phyloP scores from a whole-genome alignment of 2,888 invertebrate species.

The Mesorhabditis spiculigera region DNA sequence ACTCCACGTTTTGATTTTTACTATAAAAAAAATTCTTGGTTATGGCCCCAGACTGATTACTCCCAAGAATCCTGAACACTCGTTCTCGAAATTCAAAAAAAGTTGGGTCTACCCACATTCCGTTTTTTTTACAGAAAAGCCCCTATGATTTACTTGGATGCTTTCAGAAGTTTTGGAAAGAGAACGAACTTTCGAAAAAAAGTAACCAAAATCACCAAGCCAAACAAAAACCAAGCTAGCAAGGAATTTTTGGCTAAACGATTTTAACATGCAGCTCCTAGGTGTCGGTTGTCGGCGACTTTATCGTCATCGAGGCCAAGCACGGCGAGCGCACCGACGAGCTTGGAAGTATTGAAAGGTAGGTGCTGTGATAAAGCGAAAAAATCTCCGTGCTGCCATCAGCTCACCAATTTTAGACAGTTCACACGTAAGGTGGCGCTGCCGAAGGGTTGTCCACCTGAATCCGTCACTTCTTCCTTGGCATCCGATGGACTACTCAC shows the following conservation, averaged over 20 bases:
- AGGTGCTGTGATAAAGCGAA: conserved; percentile 33
- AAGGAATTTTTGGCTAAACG: conserved; percentile 4
- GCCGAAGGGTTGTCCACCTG: conserved; percentile 42
- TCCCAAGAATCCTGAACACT: no score
- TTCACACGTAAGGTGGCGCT: conserved; percentile 46
- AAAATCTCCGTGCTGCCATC: neutral
- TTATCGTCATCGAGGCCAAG: conserved; percentile 47
- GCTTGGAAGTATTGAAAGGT: conserved; percentile 41
- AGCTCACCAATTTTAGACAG: conserved; percentile 11
- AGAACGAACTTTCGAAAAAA: no score
- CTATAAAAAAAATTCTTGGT: no score
- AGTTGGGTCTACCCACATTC: no score
- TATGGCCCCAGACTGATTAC: no score
- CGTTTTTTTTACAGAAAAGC: no score
- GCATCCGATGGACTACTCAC: conserved; percentile 48
- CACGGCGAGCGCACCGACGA: conserved; percentile 50
- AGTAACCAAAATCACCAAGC: no score
- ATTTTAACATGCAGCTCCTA: conserved; percentile 10
- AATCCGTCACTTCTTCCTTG: conserved; percentile 45
- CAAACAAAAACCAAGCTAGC: no score
- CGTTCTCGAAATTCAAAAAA: no score
- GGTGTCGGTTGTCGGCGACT: conserved; percentile 49
- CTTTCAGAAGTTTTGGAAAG: no score
- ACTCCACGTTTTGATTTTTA: no score
- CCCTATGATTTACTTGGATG: no score